Evolutionary conservation across 2,113 vertebrate genomes (phyloP).

Genomic region (Petrocephalus microphthalmus): DNA sequence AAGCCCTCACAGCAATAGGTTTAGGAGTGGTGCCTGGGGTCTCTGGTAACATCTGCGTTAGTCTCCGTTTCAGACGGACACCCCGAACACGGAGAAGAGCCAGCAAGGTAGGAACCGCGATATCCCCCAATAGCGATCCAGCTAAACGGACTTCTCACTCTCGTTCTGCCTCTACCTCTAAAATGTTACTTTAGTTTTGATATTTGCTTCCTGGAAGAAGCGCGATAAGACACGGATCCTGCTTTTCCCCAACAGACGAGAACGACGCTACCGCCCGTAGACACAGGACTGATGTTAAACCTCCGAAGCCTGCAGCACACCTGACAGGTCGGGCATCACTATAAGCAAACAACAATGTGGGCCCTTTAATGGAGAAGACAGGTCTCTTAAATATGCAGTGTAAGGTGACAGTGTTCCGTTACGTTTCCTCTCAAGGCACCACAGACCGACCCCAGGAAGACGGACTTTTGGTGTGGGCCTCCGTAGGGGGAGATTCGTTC

Average conservation of each 20-base stretch:
- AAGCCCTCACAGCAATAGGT: neutral
- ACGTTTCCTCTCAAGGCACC: slow-evolving; percentile 31
- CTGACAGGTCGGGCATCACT: slow-evolving; percentile 48
- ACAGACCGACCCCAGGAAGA: neutral
- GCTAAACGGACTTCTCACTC: neutral
- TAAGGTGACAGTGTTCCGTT: neutral
- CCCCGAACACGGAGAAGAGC: neutral
- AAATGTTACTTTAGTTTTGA: neutral
- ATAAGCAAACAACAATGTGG: neutral
- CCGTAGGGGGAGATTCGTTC: slow-evolving; percentile 38
- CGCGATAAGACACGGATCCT: neutral
- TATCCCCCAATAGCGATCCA: neutral
- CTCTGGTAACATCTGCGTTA: neutral
- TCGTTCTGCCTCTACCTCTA: neutral
- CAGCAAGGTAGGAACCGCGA: neutral
- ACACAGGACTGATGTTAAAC: neutral
- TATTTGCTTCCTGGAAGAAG: neutral
- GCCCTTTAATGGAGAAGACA: neutral
- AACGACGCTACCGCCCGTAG: neutral
- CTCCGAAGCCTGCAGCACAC: slow-evolving; percentile 57
- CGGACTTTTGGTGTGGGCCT: slow-evolving; percentile 57
- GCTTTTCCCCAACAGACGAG: neutral
- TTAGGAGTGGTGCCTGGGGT: neutral
- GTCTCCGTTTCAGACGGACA: neutral
- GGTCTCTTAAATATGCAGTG: neutral